phyloP scores from a whole-genome alignment of 2,113 vertebrate genomes.

The Burhinus bistriatus region DNA sequence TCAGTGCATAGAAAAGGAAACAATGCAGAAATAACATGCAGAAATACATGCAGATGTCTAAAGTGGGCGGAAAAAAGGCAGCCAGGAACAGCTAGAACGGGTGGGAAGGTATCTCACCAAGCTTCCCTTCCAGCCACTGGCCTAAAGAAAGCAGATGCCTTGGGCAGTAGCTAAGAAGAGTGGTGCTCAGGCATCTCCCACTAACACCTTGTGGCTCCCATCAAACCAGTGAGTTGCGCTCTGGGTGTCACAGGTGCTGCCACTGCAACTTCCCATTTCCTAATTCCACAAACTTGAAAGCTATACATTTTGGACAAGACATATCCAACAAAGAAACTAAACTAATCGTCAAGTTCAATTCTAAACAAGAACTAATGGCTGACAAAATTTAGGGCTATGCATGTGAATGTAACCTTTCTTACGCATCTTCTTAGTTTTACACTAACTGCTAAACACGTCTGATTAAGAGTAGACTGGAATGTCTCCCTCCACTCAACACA shows the following conservation, averaged over 20 bases:
- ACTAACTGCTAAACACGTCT: background rate
- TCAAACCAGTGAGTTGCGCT: background rate
- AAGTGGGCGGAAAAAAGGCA: background rate
- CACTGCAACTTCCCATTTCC: background rate
- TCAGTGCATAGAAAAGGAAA: background rate
- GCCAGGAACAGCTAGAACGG: background rate
- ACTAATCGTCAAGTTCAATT: background rate
- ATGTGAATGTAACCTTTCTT: background rate
- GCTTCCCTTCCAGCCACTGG: background rate
- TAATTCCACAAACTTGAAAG: background rate
- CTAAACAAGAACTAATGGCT: background rate
- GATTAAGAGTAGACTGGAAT: background rate
- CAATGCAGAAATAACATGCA: no score
- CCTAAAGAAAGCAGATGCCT: background rate
- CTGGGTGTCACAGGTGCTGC: background rate
- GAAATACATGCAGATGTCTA: background rate
- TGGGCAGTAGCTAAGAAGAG: fast-evolving
- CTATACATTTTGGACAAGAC: background rate
- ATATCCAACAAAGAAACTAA: background rate
- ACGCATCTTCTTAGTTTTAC: background rate
- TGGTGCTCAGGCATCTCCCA: background rate
- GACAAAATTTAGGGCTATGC: background rate
- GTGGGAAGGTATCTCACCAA: background rate
- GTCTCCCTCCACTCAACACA: background rate
- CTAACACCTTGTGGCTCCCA: background rate